These are phyloP conservation scores for Drosophila ogumai DNA, from an alignment of 1,140 invertebrate species.

Conservation along the genomic window DNA sequence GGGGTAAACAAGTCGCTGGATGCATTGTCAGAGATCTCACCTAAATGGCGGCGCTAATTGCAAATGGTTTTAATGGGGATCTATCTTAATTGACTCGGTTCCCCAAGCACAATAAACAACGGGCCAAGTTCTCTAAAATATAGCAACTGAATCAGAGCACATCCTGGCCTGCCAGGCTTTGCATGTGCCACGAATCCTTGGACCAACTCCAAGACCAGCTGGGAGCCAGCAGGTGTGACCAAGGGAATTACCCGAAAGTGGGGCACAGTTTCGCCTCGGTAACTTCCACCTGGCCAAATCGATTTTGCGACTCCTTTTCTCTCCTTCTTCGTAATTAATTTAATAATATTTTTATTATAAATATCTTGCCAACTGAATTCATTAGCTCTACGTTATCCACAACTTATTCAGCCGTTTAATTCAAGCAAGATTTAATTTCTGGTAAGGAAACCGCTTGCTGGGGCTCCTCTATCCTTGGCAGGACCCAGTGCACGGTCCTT, in stretches of 20 bases:
- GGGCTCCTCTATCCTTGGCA: background rate
- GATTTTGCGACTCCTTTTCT: background rate
- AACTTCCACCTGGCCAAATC: constrained; percentile 4
- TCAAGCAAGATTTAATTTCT: constrained; percentile 1
- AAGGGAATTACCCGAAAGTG: constrained; percentile 17
- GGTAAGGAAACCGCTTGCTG: background rate
- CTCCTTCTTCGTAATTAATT: background rate
- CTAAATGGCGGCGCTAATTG: constrained; percentile 70
- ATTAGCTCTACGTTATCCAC: background rate
- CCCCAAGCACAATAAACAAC: background rate
- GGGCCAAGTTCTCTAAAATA: background rate
- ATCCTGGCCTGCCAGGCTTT: background rate
- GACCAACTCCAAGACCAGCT: constrained; percentile 1
- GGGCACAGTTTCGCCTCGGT: constrained; percentile 22
- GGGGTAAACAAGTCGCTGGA: constrained; percentile 36
- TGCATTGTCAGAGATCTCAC: constrained; percentile 27
- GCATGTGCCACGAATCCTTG: background rate
- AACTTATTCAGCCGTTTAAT: constrained; percentile 2
- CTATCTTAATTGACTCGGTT: constrained; percentile 12
- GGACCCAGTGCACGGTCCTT: constrained; percentile 19
- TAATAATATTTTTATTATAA: background rate
- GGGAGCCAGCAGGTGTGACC: constrained; percentile 24
- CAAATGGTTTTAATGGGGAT: constrained; percentile 23
- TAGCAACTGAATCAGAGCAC: background rate
- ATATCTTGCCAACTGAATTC: background rate